phyloP scores from a whole-genome alignment of 92 coral and sea anemone species.

The Phymanthus crucifer region DNA sequence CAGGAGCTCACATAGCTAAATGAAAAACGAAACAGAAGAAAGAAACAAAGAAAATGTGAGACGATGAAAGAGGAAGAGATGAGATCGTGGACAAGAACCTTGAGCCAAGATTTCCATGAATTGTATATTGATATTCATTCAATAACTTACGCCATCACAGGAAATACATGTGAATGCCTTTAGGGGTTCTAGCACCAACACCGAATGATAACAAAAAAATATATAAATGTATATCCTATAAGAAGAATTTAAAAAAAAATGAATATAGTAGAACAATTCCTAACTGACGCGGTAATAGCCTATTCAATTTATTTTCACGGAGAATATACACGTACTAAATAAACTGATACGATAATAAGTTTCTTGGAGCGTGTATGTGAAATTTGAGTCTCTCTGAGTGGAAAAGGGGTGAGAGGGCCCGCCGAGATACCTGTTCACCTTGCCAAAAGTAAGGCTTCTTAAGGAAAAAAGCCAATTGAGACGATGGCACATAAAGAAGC shows the following conservation, averaged over 20 bases:
- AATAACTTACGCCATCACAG: neutral
- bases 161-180: neutral
- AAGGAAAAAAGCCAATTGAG: neutral
- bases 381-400: neutral
- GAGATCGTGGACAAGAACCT: neutral
- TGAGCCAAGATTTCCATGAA: neutral
- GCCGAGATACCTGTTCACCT: neutral
- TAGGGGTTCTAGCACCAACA: neutral
- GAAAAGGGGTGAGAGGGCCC: neutral
- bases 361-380: too few species aligned
- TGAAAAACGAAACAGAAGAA: neutral
- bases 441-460: neutral
- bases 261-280: neutral
- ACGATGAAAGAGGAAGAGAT: neutral
- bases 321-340: neutral
- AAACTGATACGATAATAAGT: too few species aligned
- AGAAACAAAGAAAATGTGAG: neutral
- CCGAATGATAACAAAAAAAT: neutral
- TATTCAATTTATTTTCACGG: neutral
- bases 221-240: neutral
- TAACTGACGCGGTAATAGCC: neutral
- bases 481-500: neutral
- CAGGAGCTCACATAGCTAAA: neutral
- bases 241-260: neutral
- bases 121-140: neutral